Evolutionary conservation across 1,140 invertebrate species (phyloP), one percentile per base, ranked within the genome.

Genomic region (Trachymyrmex cornetzi): DNA sequence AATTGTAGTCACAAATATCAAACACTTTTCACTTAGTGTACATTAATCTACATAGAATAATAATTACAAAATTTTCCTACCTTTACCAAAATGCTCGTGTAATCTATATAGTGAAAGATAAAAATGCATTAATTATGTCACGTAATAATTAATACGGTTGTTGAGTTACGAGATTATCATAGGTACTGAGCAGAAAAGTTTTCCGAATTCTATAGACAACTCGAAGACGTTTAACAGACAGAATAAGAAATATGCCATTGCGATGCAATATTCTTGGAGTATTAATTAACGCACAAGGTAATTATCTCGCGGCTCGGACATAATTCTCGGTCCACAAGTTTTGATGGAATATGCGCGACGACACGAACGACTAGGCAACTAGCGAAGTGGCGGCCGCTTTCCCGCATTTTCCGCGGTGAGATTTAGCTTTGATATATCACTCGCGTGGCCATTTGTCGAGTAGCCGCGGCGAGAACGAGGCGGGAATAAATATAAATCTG

Each of bases 401-500:
- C 44, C 77, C 69, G 34, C 59, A 74, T 87, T 80, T 64, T 66
- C 38, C 61, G 55, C 53, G 71, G 88, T 55, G 69, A 77, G 79
- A 89, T 90, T 84, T 87, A 90, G 61, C 84, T 85, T 89, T 89
- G 88, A 90, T 87, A 89, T 89, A 90, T 87, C 27, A 77, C 61
- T 48, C 48, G 24, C n/a, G 61, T 50, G 12, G 59, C 79, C 85
- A 79, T 90, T 90, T 90, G 79, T 90, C 72, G 75, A 74, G 86
- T 69, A 55, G 50, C 34, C 67, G 71, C 44, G 67, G 69, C 66
- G 80, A 87, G 87, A 87, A 88, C 77, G 80, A 77, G 77, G 53
- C 77, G 69, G 72, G 84, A 90, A 92, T 93, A 92, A 93, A 92
- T 91, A 93, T 92, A 93, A 93, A 93, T 92, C 92, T 93, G 92